These are phyloP conservation scores for Polypedilum pembai DNA, from an alignment of 1,140 invertebrate genomes.

Conservation along the genomic window DNA sequence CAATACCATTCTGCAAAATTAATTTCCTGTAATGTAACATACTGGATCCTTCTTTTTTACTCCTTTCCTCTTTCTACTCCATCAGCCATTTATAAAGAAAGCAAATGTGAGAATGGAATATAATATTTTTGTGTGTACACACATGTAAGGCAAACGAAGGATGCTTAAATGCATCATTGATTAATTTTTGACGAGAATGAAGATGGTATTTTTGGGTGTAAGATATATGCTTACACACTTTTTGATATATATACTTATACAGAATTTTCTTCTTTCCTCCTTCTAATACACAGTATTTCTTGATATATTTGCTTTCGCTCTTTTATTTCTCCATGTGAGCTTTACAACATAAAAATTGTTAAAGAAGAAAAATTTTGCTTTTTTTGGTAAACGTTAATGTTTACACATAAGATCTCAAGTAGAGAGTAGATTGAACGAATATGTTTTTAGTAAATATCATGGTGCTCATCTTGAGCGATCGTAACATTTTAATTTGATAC, in stretches of 20 bases:
- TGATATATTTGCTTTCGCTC: no score
- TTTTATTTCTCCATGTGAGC: no score
- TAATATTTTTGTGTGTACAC: no score
- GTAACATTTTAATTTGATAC: constrained; percentile 24
- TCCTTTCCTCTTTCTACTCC: no score
- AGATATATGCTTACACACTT: background rate
- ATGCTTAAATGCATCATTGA: constrained; percentile 22
- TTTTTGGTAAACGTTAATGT: constrained; percentile 6
- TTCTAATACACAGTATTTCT: no score
- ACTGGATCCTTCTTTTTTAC: no score
- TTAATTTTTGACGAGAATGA: constrained; percentile 7
- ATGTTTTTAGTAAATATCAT: background rate
- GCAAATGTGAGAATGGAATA: no score
- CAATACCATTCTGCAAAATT: constrained; percentile 15
- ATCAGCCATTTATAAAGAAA: no score
- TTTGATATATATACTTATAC: no score
- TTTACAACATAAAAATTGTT: no score
- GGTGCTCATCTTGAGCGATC: background rate
- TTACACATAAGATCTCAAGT: background rate
- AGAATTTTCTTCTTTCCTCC: no score
- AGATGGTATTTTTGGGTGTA: background rate
- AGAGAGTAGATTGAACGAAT: background rate
- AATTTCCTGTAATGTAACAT: constrained; percentile 14
- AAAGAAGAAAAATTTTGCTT: background rate
- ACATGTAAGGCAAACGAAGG: background rate